These are phyloP conservation scores for Eremobia ochroleuca DNA, from an alignment of 2,888 invertebrate species.

Conservation along the genomic window DNA sequence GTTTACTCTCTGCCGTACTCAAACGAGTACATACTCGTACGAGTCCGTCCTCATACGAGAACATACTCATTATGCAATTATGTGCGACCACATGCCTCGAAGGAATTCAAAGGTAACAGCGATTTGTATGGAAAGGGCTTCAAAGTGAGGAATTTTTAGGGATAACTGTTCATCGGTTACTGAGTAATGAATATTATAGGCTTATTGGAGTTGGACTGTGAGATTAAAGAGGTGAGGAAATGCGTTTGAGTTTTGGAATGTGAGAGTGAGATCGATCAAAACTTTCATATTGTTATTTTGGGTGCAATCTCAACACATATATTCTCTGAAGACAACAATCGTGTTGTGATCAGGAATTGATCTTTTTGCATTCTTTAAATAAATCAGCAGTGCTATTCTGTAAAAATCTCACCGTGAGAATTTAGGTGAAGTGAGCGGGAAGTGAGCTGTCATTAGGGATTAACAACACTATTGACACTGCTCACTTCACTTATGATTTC, in stretches of 20 bases:
- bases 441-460: too few relatives aligned
- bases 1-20: conserved; percentile 73
- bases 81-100: conserved; percentile 52
- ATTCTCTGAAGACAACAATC: background rate
- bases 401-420: too few relatives aligned
- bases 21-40: conserved; percentile 61
- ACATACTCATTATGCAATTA: conserved; percentile 75
- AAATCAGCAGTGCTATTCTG: too few relatives aligned
- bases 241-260: conserved; percentile 1
- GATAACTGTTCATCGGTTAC: conserved; percentile 54
- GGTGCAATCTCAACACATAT: too few relatives aligned
- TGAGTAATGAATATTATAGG: conserved; percentile 12
- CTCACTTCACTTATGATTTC: too few relatives aligned
- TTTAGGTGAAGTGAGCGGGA: too few relatives aligned
- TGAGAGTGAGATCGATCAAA: conserved; percentile 13
- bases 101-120: conserved; percentile 49
- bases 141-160: conserved; percentile 58
- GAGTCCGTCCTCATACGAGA: conserved; percentile 57
- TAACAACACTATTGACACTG: too few relatives aligned
- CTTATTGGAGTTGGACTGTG: conserved; percentile 1
- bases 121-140: conserved; percentile 56
- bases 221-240: conserved; percentile 16
- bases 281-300: too few relatives aligned
- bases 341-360: too few relatives aligned
- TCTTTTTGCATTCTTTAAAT: background rate